Evolutionary conservation across 2,113 vertebrate genomes (phyloP).

Genomic region (Phalacrocorax pelagicus): DNA sequence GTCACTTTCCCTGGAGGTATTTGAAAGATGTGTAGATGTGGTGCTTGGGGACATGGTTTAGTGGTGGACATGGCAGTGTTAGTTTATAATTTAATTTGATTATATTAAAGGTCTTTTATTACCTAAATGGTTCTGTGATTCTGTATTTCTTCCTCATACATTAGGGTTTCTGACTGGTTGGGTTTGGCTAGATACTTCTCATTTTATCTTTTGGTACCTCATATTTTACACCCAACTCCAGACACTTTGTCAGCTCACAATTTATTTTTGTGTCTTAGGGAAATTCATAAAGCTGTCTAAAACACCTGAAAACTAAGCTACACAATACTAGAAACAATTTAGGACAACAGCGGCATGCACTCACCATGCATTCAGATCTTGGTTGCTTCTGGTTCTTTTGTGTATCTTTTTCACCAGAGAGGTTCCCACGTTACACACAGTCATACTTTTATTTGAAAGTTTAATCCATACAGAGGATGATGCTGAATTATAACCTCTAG

Average conservation of each 20-base stretch:
- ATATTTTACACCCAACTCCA: background rate
- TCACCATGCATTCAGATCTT: background rate
- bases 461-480: background rate
- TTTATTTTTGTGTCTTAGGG: background rate
- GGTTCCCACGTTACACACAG: background rate
- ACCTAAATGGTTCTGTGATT: background rate
- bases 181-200: background rate
- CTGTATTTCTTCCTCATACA: background rate
- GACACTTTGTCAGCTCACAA: background rate
- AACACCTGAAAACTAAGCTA: background rate
- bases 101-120: background rate
- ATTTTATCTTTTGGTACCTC: background rate
- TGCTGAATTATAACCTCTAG: background rate
- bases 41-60: too few relatives aligned
- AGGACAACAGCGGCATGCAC: background rate
- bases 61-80: too few relatives aligned
- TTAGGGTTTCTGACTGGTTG: background rate
- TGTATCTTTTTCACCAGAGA: background rate
- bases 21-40: too few relatives aligned
- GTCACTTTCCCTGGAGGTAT: too few relatives aligned
- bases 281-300: background rate
- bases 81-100: accelerated
- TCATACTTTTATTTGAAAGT: background rate
- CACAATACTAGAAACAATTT: background rate
- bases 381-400: background rate